Evolutionary conservation across 1,140 invertebrate species (phyloP), one percentile per base, ranked within the genome.

Genomic region (Brachionus paranguensis): DNA sequence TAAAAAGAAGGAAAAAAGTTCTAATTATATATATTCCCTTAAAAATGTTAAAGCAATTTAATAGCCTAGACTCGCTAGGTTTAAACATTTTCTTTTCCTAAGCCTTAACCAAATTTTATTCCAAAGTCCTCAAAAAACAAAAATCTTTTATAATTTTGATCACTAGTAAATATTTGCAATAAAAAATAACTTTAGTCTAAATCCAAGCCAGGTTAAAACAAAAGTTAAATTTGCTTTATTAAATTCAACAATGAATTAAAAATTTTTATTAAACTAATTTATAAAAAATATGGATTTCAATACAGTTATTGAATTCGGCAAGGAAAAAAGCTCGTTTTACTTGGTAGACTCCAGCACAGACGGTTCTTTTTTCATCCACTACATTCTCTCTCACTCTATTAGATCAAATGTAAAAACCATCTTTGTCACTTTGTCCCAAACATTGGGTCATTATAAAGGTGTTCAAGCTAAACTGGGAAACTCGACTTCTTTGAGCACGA

Each of bases 381-480:
- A 76, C 8, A 47, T 76, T 24, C 27, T 76, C 10, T 47, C 72
- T 10, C 43, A 76, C 43, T 27, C 72, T 17, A 76, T 76, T 14
- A 45, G 43, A 10, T 50, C 41, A 37, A 76, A 76, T 76, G 20
- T n/a, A 24, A 76, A 76, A 76, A 76, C 72, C 11, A 37, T 76
- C 50, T 76, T 76, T 50, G 20, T 76, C 17, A 47, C 17, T 14
- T 27, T 76, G 1, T 76, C 53, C 14, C 78, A 81, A 68, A 81
- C 53, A 14, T 27, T 81, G n/a, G 43, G 78, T 20, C 78, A 81
- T 47, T 81, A 33, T 17, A 81, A 81, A 81, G 53, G 78, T 12
- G 78, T 81, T 5, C 78, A 81, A 47, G 78, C 78, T 3, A 81
- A 81, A 37, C 53, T 81, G 17, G 78, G 78, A 8, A 64, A 68